Evolutionary conservation across 1,140 invertebrate species (phyloP).

Genomic region (Triops cancriformis): DNA sequence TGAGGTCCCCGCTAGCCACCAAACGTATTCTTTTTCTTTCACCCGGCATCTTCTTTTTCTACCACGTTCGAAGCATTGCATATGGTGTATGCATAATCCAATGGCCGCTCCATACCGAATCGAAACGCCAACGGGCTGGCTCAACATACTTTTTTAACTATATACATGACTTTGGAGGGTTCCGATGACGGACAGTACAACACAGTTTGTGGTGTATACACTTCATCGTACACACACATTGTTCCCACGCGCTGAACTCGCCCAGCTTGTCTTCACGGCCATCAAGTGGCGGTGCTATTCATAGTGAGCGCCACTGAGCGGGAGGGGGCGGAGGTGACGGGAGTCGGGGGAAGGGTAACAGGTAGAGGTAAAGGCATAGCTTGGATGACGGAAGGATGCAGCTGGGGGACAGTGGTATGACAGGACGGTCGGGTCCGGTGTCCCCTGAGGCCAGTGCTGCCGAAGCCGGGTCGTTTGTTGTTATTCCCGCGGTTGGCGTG

Average conservation of each 20-base stretch:
- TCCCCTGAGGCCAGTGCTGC: background rate
- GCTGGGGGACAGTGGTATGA: background rate
- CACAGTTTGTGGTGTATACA: too few relatives aligned
- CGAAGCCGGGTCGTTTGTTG: background rate
- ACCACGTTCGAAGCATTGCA: background rate
- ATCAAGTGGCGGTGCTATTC: background rate
- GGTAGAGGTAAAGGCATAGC: background rate
- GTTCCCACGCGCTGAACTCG: too few relatives aligned
- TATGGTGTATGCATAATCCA: background rate
- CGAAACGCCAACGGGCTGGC: background rate
- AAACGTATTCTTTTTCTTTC: background rate
- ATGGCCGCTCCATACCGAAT: background rate
- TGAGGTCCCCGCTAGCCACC: background rate
- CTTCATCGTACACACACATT: too few relatives aligned
- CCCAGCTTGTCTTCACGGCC: too few relatives aligned
- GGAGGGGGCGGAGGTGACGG: background rate
- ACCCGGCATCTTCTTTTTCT: background rate
- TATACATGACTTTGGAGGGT: constrained; percentile 1
- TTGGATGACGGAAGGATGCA: background rate
- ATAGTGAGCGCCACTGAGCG: background rate
- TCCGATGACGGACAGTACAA: background rate
- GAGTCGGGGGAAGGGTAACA: background rate
- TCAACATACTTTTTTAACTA: background rate
- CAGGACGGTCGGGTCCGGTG: background rate
- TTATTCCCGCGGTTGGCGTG: background rate